phyloP scores from a whole-genome alignment of 2,797 vertebrate genomes.

The Circus cinereus region DNA sequence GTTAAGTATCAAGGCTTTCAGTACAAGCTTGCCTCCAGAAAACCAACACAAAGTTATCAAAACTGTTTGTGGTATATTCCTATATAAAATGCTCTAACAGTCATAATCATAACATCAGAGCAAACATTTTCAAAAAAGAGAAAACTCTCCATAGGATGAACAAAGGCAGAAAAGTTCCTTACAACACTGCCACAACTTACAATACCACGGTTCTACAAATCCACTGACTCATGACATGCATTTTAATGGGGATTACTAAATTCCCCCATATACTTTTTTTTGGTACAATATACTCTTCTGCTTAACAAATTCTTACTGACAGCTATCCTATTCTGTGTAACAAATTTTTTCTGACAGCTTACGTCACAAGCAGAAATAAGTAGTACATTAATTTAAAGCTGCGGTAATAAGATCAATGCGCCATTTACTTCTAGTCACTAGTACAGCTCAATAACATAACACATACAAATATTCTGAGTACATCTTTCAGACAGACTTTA shows the following conservation, averaged over 20 bases:
- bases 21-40: not conserved
- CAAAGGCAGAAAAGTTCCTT: not conserved
- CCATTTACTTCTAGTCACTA: not conserved
- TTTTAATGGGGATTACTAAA: not conserved
- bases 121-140: not conserved
- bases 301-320: not conserved
- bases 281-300: not conserved
- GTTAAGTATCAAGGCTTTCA: not conserved
- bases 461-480: not conserved
- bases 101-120: not conserved
- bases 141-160: not conserved
- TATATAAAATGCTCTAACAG: not conserved
- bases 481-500: not conserved
- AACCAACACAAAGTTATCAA: not conserved
- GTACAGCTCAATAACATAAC: not conserved
- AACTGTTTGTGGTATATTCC: not conserved
- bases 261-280: not conserved
- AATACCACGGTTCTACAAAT: not conserved
- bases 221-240: not conserved
- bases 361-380: not conserved
- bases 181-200: not conserved
- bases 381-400: conserved; percentile 2
- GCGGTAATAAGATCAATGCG: not conserved
- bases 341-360: not conserved
- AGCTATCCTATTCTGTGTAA: not conserved